Base-by-base conservation (phyloP, 1,140 invertebrate species). In the fruit fly (Drosophila melanogaster) region DNA sequence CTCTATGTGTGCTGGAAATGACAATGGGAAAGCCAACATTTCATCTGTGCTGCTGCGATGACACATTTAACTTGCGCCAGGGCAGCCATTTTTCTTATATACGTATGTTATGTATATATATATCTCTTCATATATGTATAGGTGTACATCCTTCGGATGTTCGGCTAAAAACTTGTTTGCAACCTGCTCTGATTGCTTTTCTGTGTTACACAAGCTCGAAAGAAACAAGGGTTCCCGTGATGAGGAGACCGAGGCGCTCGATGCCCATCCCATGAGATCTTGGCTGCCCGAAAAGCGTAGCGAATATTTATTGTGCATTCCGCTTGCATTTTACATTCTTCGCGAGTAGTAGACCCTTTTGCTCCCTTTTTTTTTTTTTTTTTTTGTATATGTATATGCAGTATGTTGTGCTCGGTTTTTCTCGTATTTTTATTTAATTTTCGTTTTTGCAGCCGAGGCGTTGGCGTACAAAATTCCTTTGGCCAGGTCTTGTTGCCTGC, bases 221-320 rank as follows among this genome's bases (percentile, higher is more conserved):
- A n/a, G 49, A n/a, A 49, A 19, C 35, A 71, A 59, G 24, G 49
- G 49, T 51, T 51, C 49, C 6, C 15, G 49, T 3, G 47, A 33
- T 10, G 22, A 4, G n/a, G 46, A 49, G 46, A 15, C 8, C 7
- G 44, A 33, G 30, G 55, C n/a, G 43, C 6, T 15, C 30, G 17
- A 10, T n/a, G 58, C 33, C 65, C 60, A 69, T 69, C 65, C 65
- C 47, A 44, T 51, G 60, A 65, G 46, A 67, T 67, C 64, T 66
- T 54, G 56, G 22, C 41, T 40, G 15, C 17, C 65, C 38, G 4
- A 47, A 70, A 69, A 67, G 64, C 50, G 72, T 83, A 77, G 79
- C 84, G 84, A 87, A 87, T 89, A 79, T 87, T 89, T 87, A 87
- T 87, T 87, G 83, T 83, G 83, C 83, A 87, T 87, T 87, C 83